Conservation (phyloP, 37 sponge, comb jelly and placozoan genomes). For the Halichondria panicea region DNA sequence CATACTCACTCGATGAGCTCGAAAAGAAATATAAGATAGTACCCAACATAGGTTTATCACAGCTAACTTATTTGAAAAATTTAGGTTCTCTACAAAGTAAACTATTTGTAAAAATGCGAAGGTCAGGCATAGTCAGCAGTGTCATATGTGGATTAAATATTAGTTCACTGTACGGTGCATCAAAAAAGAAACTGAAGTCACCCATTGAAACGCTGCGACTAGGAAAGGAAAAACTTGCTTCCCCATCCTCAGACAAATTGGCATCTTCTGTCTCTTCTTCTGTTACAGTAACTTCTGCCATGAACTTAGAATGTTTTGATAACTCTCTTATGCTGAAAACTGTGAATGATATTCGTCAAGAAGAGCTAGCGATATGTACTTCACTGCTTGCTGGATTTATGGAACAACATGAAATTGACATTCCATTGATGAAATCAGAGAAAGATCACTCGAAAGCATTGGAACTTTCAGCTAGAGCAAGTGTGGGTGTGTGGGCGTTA, state of each 20-base stretch:
- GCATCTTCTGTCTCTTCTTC: not conserved
- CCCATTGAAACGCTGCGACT: not conserved
- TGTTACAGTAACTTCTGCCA: not conserved
- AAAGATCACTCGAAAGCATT: constrained; percentile 1
- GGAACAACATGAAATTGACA: constrained; percentile 34
- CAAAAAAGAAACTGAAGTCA: not conserved
- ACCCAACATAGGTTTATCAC: no score
- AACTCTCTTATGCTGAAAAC: constrained; percentile 20
- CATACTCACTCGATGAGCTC: no score
- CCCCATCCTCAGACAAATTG: not conserved
- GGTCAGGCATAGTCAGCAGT: no score
- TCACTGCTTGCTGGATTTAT: constrained; percentile 49
- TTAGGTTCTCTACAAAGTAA: not conserved
- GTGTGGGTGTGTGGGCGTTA: constrained; percentile 49
- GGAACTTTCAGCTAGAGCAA: constrained; percentile 32
- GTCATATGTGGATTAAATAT: not conserved
- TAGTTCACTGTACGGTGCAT: not conserved
- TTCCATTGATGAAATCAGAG: constrained; percentile 32
- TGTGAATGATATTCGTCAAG: constrained; percentile 2
- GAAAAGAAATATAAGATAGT: no score
- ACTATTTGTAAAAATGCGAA: no score
- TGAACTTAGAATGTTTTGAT: not conserved
- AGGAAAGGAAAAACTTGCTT: not conserved
- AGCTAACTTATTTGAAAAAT: no score
- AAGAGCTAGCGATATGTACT: constrained; percentile 32